These are phyloP conservation scores for Diabrotica balteata DNA, from an alignment of 2,888 invertebrate genomes.

Conservation along the genomic window DNA sequence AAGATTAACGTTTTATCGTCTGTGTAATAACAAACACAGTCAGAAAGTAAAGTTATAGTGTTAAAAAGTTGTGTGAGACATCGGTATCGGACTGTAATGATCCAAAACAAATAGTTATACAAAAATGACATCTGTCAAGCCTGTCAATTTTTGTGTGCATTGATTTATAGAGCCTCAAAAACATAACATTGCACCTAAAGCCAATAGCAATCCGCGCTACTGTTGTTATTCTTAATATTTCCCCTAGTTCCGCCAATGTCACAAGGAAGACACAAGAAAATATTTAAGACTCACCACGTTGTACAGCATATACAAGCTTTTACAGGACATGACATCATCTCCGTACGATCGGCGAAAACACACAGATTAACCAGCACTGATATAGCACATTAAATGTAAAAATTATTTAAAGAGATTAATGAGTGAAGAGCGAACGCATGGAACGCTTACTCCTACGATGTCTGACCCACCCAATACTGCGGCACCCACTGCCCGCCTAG, in stretches of 20 bases:
- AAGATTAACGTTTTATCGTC: too few species aligned
- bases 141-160: constrained; percentile 19
- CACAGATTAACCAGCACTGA: constrained; percentile 33
- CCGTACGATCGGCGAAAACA: constrained; percentile 22
- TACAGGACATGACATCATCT: constrained; percentile 39
- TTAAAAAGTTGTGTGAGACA: too few species aligned
- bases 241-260: constrained; percentile 20
- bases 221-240: constrained; percentile 20
- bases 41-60: too few species aligned
- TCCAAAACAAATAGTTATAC: background rate
- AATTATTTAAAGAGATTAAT: constrained; percentile 35
- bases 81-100: too few species aligned
- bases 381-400: constrained; percentile 27
- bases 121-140: constrained; percentile 25
- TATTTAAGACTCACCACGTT: constrained; percentile 41
- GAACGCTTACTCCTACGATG: constrained; percentile 54
- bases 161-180: constrained; percentile 18
- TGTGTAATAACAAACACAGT: too few species aligned
- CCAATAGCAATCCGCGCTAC: constrained; percentile 21
- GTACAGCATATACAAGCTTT: constrained; percentile 28
- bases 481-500: constrained; percentile 60
- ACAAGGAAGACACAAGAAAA: constrained; percentile 17
- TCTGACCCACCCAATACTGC: constrained; percentile 63
- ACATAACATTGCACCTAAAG: constrained; percentile 1
- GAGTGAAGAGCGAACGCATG: constrained; percentile 44